Evolutionary conservation across 2,797 vertebrate genomes (phyloP).

Genomic region (Malurus leucopterus): DNA sequence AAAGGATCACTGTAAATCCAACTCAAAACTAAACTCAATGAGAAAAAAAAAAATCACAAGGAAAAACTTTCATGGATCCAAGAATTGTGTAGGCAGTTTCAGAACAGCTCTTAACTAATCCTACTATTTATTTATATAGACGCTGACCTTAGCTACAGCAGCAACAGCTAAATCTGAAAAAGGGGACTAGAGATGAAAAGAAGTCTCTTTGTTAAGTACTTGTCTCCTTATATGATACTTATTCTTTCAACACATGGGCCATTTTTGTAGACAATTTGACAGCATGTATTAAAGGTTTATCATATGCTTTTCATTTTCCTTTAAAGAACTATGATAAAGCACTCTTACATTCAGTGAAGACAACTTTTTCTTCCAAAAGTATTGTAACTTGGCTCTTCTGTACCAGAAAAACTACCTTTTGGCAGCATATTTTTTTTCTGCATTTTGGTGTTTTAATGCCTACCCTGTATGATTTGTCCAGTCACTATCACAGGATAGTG

Average conservation of each 20-base stretch:
- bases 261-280: conserved; percentile 58
- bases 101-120: conserved; percentile 52
- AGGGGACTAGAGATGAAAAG: conserved; percentile 14
- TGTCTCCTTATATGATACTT: conserved; percentile 40
- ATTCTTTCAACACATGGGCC: conserved; percentile 57
- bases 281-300: conserved; percentile 58
- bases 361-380: background rate
- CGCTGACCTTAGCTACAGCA: conserved; percentile 40
- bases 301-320: conserved; percentile 33
- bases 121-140: conserved; percentile 53
- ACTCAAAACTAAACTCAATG: background rate
- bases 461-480: background rate
- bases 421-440: background rate
- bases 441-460: background rate
- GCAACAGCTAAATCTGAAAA: conserved; percentile 43
- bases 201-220: conserved; percentile 45
- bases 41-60: background rate
- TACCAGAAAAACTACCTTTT: background rate
- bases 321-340: conserved; percentile 18
- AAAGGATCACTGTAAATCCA: background rate
- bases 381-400: background rate
- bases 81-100: conserved; percentile 40
- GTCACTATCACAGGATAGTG: background rate
- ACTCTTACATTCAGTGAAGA: background rate
- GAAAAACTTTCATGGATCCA: conserved; percentile 11